phyloP scores from a whole-genome alignment of 2,113 vertebrate genomes.

The Oophaga pumilio region DNA sequence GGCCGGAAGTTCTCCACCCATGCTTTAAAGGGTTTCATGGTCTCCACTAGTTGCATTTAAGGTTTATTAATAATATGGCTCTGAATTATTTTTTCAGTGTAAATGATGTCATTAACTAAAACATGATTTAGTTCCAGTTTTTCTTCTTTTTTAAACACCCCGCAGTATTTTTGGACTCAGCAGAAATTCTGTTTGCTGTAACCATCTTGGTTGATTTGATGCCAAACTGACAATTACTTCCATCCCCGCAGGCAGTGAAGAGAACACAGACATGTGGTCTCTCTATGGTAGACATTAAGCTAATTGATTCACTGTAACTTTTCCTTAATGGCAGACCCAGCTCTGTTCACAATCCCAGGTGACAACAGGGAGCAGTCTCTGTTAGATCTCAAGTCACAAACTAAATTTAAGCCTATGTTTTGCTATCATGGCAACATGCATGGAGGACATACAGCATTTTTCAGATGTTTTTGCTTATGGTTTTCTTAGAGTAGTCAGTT shows the following conservation, averaged over 20 bases:
- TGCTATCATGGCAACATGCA: neutral
- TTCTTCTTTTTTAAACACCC: slow-evolving; percentile 11
- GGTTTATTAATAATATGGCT: neutral
- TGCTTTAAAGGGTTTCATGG: neutral
- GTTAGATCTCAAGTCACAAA: slow-evolving; percentile 24
- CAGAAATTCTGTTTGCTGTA: slow-evolving; percentile 28
- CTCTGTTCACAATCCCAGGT: slow-evolving; percentile 44
- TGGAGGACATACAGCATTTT: neutral
- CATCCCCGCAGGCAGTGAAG: neutral
- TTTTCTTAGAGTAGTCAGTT: slow-evolving; percentile 30
- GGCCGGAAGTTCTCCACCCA: neutral
- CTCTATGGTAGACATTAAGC: slow-evolving; percentile 6
- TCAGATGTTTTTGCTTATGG: slow-evolving; percentile 33
- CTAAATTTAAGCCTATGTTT: slow-evolving; percentile 12
- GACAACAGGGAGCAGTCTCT: slow-evolving; percentile 13
- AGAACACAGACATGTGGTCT: slow-evolving; percentile 1
- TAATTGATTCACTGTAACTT: slow-evolving; percentile 12
- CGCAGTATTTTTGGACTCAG: slow-evolving; percentile 18
- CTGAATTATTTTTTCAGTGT: neutral
- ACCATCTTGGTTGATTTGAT: neutral
- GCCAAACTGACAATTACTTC: slow-evolving; percentile 18
- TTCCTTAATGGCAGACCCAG: neutral
- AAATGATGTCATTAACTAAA: slow-evolving; percentile 17
- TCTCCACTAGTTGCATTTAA: neutral
- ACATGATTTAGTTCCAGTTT: neutral